Evolutionary conservation across 2,888 invertebrate genomes (phyloP).

Genomic region (Caenorhabditis panamensis): DNA sequence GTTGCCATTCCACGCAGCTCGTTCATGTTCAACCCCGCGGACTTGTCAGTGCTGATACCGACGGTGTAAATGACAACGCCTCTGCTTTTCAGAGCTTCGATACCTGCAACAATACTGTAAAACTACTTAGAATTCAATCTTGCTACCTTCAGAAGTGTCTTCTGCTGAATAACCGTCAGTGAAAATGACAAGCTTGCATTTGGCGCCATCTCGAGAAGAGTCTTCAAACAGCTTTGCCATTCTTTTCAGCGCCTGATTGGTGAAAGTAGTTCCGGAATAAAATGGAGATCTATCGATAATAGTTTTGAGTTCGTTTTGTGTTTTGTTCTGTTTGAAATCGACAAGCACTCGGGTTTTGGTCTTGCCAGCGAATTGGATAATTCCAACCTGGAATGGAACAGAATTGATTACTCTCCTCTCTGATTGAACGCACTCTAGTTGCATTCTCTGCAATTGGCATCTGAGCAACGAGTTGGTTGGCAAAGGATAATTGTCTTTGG

Average conservation of each 20-base stretch:
- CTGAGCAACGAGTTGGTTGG: conserved; percentile 54
- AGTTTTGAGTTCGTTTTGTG: conserved; percentile 11
- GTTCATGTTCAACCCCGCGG: conserved; percentile 51
- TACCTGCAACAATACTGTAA: conserved; percentile 33
- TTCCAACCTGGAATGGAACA: conserved; percentile 65
- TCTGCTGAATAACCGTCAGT: conserved; percentile 67
- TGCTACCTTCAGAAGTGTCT: conserved; percentile 58
- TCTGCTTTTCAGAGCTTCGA: conserved; percentile 47
- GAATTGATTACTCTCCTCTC: no score
- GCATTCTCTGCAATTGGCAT: conserved; percentile 48
- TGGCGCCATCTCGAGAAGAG: conserved; percentile 29
- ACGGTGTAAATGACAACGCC: conserved; percentile 61
- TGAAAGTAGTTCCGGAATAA: conserved; percentile 65
- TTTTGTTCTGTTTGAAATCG: conserved; percentile 34
- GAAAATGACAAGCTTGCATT: conserved; percentile 55
- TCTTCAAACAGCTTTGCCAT: conserved; percentile 53
- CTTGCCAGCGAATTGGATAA: conserved; percentile 63
- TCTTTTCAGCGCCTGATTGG: conserved; percentile 60
- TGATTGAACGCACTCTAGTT: conserved; percentile 45
- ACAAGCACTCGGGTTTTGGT: conserved; percentile 44
- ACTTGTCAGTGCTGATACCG: conserved; percentile 53
- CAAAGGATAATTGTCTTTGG: conserved; percentile 54
- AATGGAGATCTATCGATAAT: conserved; percentile 48
- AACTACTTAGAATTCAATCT: neutral
- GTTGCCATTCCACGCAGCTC: conserved; percentile 60